Evolutionary conservation across 2,888 invertebrate genomes (phyloP).

Genomic region (Tenthredo distinguenda): DNA sequence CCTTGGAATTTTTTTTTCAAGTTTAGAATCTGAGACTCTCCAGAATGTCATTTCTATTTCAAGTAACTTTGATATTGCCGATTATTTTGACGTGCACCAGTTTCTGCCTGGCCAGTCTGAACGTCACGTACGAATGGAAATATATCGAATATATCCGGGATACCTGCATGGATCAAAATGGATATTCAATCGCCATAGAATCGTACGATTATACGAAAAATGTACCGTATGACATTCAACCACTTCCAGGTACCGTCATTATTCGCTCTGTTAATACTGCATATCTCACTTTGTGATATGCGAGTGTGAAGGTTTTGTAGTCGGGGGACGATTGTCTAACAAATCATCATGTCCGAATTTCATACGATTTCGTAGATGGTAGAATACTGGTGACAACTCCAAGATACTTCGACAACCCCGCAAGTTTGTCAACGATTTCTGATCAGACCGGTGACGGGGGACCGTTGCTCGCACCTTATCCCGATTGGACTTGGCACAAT

Average conservation of each 20-base stretch:
- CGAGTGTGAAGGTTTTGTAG: neutral
- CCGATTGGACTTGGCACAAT: conserved; percentile 83
- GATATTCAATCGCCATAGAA: conserved; percentile 81
- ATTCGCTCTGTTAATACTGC: neutral
- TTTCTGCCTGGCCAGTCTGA: conserved; percentile 37
- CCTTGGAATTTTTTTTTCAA: neutral
- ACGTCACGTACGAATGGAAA: conserved; percentile 84
- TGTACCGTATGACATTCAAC: neutral
- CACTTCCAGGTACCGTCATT: conserved; percentile 4
- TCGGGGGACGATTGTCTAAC: neutral
- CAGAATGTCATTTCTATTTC: neutral
- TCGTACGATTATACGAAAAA: conserved; percentile 59
- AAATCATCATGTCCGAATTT: neutral
- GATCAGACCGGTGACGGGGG: conserved; percentile 73
- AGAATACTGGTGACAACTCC: conserved; percentile 85
- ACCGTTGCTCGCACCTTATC: conserved; percentile 82
- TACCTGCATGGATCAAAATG: conserved; percentile 78
- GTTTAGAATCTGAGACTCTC: neutral
- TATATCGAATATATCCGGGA: conserved; percentile 86
- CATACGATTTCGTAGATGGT: conserved; percentile 57
- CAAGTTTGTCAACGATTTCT: conserved; percentile 83
- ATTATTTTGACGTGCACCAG: neutral
- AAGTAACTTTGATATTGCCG: neutral
- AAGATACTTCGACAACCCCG: conserved; percentile 83
- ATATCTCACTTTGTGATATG: neutral